Percentiles rank a stretch among this genome's conserved stretches.
Conservation (phyloP, 2,888 invertebrate genomes). For the Invenusta paracnida region DNA sequence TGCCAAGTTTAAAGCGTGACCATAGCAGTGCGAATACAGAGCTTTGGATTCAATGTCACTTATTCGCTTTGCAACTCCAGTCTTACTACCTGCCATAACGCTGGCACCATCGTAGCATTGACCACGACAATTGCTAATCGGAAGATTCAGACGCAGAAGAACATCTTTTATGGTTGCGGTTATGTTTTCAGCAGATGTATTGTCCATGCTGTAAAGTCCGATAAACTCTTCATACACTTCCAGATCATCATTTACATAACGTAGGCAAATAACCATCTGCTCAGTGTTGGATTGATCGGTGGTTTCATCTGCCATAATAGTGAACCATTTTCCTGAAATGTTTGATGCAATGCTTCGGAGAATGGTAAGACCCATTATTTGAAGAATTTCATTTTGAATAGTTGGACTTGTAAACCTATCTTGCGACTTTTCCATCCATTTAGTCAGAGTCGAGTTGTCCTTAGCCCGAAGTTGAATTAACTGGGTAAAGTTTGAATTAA, state of each 20-base stretch:
- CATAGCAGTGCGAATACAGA: neutral
- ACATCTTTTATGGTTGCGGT: neutral
- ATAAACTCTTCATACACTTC: neutral
- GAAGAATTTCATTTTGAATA: slow-evolving; percentile 17
- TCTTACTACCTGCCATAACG: slow-evolving; percentile 11
- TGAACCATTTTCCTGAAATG: neutral
- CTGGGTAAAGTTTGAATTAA: slow-evolving; percentile 14
- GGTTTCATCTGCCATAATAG: neutral
- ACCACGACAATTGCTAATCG: neutral
- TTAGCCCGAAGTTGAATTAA: slow-evolving; percentile 5
- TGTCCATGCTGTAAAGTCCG: neutral
- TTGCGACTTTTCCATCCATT: neutral
- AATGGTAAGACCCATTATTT: neutral
- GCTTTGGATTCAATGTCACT: neutral
- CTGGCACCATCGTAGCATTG: slow-evolving; percentile 13
- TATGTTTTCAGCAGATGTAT: neutral
- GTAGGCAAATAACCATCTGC: slow-evolving; percentile 6
- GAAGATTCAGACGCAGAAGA: neutral
- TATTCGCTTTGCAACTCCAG: slow-evolving; percentile 22
- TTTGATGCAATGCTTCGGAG: neutral
- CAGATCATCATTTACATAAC: slow-evolving; percentile 10
- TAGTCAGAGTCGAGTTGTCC: neutral
- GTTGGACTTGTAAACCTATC: neutral
- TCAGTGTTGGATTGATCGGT: neutral
- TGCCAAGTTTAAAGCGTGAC: slow-evolving; percentile 10